Evolutionary conservation across 23 tunicate genomes (phyloP), one percentile per base, ranked within the genome.

Genomic region (Halocynthia aurantium): DNA sequence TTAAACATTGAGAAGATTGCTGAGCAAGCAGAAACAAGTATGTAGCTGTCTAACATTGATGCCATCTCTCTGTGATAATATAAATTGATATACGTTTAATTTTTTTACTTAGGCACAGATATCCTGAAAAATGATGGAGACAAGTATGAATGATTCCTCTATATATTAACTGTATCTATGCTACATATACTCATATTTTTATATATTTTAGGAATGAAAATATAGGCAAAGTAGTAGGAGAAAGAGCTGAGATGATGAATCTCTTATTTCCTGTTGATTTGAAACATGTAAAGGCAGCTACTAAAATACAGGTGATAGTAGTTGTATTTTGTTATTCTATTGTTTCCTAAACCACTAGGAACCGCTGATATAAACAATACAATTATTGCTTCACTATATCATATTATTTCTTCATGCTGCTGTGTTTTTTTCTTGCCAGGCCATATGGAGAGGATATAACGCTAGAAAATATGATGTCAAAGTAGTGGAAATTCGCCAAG

Each of bases 391-490:
- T 58, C n/a, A 13, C 1, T 58, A 13, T 58, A n/a, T 2, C 63
- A 58, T n/a, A 15, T 5, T 13, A 15, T n/a, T 15, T 5, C 40
- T 67, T 19, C 12, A 67, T 17, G 40, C 4, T 11, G 22, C 64
- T 58, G 64, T 58, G 17, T 15, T 18, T 60, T 1, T n/a, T 60
- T 4, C 64, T 60, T 10, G 50, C 17, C 40, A 87, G 86, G 98
- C 98, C 20, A 58, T 64, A 12, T 92, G 98, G 98, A 78, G 84
- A 92, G 98, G 98, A 17, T 86, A 64, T 68, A 51, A 8, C 0
- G 82, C 98, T 8, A 77, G 98, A 17, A 76, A 81, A 61, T 73
- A 74, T 55, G 82, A 92, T 49, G 80, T 75, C 13, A 69, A 58
- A 73, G 98, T 86, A 8, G 61, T 92, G 56, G 88, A 76, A 63